phyloP scores from a whole-genome alignment of 2,888 invertebrate species.

The Trypoxylon attenuatum region DNA sequence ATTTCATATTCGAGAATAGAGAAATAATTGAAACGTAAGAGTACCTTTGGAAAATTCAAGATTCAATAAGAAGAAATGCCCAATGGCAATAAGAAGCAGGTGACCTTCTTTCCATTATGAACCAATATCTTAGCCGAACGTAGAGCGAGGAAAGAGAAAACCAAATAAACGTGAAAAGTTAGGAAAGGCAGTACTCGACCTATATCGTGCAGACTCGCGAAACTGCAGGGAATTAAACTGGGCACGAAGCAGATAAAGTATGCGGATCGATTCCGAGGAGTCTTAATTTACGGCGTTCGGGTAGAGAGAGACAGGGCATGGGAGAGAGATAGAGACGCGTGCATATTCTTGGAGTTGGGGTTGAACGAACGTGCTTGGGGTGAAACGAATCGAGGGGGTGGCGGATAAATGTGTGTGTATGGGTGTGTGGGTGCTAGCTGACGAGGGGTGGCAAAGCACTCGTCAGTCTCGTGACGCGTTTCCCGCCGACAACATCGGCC shows the following conservation, averaged over 20 bases:
- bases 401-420: slow-evolving; percentile 15
- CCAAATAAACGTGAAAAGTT: not conserved
- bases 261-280: not conserved
- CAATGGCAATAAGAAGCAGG: not conserved
- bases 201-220: not conserved
- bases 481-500: slow-evolving; percentile 52
- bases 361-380: slow-evolving; percentile 44
- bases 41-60: not conserved
- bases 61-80: not conserved
- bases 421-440: slow-evolving; percentile 40
- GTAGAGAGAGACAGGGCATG: not conserved
- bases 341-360: slow-evolving; percentile 44
- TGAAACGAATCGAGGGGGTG: slow-evolving; percentile 51
- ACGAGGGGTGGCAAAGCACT: slow-evolving; percentile 60
- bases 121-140: not conserved
- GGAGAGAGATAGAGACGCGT: slow-evolving; percentile 2
- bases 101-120: not conserved
- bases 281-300: not conserved
- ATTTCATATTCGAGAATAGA: no score
- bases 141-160: not conserved
- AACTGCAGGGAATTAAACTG: not conserved
- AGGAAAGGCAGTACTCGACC: not conserved
- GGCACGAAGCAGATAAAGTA: not conserved
- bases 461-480: slow-evolving; percentile 65
- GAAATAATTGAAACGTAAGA: no score